Percentiles rank a stretch among this genome's conserved stretches.
These are phyloP conservation scores for Heliconius cydno DNA, from an alignment of 2,888 invertebrate species.

Conservation along the genomic window DNA sequence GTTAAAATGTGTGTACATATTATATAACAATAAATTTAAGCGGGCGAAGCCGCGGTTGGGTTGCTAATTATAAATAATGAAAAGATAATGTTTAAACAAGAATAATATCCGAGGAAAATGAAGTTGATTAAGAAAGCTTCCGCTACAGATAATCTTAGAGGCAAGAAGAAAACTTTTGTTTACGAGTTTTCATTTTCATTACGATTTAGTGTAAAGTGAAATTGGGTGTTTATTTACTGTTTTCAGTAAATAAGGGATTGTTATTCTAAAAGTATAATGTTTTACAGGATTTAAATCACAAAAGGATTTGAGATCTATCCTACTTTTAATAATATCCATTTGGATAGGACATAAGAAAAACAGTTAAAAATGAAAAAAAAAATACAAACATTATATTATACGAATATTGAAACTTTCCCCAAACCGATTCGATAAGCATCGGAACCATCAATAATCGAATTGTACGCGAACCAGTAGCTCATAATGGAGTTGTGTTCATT, in stretches of 20 bases:
- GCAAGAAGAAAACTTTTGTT: not conserved
- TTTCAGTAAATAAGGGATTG: not conserved
- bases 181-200: not conserved
- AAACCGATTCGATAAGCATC: slow-evolving; percentile 24
- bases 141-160: not conserved
- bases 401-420: not conserved
- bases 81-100: not conserved
- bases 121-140: slow-evolving; percentile 8
- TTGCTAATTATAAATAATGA: not conserved
- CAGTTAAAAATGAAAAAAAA: not conserved
- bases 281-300: not conserved
- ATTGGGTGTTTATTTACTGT: not conserved
- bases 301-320: not conserved
- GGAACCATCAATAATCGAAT: slow-evolving; percentile 29
- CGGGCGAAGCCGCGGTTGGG: no score
- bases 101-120: not conserved
- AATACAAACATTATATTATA: not conserved
- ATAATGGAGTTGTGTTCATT: slow-evolving; percentile 32
- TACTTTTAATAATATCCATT: no score
- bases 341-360: no score
- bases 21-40: no score
- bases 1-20: no score
- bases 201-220: not conserved
- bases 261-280: not conserved
- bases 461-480: slow-evolving; percentile 21